Base-by-base conservation (phyloP, 2,888 invertebrate genomes). In the Escarpia spicata region DNA sequence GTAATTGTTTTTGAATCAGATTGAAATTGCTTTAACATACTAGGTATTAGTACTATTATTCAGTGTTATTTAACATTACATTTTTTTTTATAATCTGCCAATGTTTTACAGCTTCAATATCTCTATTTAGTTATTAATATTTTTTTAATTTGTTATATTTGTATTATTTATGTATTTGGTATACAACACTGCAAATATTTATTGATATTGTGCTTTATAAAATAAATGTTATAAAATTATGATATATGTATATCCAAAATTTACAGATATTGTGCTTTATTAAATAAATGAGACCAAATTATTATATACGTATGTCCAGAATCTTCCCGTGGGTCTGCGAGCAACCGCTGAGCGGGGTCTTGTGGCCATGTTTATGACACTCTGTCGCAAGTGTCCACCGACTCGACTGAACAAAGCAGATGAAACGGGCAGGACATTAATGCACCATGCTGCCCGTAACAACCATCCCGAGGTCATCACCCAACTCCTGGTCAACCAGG, bases 361-460 rank as follows among this genome's bases (percentile, higher is more conserved):
- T 89, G 95, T 96, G 10, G 95, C 96, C 91, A 95, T 96, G 94
- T 96, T 96, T 92, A 94, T 95, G 45, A 94, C 96, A 12, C 94
- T 96, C 92, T 95, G 95, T 92, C 94, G 96, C 12, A 96, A 96
- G 93, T 94, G 93, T 89, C 95, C 95, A 44, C 94, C 95, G 2
- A 95, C 96, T 19, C 95, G 96, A 15, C 95, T 96, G 43, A 94
- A 95, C 89, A 96, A 96, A 93, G 96, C 96, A 92, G 96, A 96
- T 94, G 96, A 96, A 92, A 94, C 95, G 52, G 96, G 96, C 1
- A 93, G 96, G 91, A 95, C 96, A 8, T 94, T 96, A 58, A 94
- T 96, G 19, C 96, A 96, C 93, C 95, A 96, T 92, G 96, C 96
- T 0, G 96, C 96, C 92, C 96, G 96, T 94, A 94, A 96, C 94